Evolutionary conservation across 2,888 invertebrate genomes (phyloP), one percentile per base, ranked within the genome.

Genomic region (Chalcis sispes): DNA sequence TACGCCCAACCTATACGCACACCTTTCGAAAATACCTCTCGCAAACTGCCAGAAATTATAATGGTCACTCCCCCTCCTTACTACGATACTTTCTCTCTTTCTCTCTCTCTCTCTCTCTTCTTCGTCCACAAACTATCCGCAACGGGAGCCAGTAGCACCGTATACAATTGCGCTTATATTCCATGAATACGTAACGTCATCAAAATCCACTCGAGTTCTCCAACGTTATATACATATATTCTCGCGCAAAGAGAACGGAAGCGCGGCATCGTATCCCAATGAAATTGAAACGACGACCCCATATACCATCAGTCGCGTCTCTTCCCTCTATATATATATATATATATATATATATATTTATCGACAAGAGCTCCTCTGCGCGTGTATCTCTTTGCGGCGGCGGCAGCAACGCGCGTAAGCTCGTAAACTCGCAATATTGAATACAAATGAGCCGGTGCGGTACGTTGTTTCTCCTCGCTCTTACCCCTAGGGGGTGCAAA

Each of bases 401-500:
- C 80, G n/a, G n/a, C n/a, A n/a, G n/a, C n/a, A n/a, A n/a, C n/a
- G 77, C 81, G 83, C 85, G 82, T 88, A 88, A 88, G 88, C 88
- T 85, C 85, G 86, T 88, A 88, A 88, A 87, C 85, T 87, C 82
- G 84, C 88, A 86, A 89, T 89, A 88, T 89, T 89, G 88, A 89
- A 88, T 89, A 88, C 86, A 87, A 88, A 88, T 88, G 88, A 86
- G 72, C 52, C 76, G 67, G 36, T 23, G 56, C n/a, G n/a, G n/a
- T n/a, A n/a, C n/a, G n/a, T n/a, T n/a, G n/a, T n/a, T n/a, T n/a
- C n/a, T n/a, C n/a, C n/a, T n/a, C n/a, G n/a, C n/a, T n/a, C n/a
- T n/a, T n/a, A n/a, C n/a, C n/a, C n/a, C n/a, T n/a, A n/a, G 46
- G 42, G 29, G 66, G 18, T 67, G 48, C 23, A 23, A 18, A 46